Evolutionary conservation across 2,113 vertebrate species (phyloP), one percentile per base, ranked within the genome.

Genomic region (Malurus alboscapulatus): DNA sequence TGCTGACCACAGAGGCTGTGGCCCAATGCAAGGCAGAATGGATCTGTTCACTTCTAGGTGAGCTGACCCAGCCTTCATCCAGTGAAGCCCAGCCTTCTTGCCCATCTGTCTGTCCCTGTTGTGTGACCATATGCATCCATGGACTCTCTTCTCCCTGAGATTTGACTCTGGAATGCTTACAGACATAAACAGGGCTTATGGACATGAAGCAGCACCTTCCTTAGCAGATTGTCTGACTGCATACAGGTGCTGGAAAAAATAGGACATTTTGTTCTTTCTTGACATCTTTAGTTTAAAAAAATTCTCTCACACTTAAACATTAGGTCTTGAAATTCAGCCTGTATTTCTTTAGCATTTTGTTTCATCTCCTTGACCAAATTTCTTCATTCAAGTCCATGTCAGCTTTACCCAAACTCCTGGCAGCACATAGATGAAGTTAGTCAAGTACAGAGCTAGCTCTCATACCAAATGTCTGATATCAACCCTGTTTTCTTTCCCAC

Each of bases 401-500:
- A 78, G 59, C 59, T 94, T 84, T 84, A 74, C 29, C 29, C 51
- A n/a, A 51, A 72, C 53, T 87, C 79, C 77, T 7, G 2, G 77
- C 55, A 62, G 69, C 38, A 48, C 72, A 50, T 42, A 88, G 76
- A 88, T 55, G 71, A 92, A 74, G 26, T 69, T 54, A 94, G 65
- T 59, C 65, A 90, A 95, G n/a, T 67, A 62, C 42, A 62, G 77
- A 58, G 54, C 88, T 90, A 71, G 27, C 51, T 92, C 38, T 92
- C 84, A 86, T 67, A 75, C 75, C 88, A 92, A 92, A 92, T 80
- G 77, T 82, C 85, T 94, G 79, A 83, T 90, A 87, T 69, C 29
- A 58, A 67, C 22, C 51, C 88, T 76, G 78, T 87, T 96, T 95
- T 93, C 84, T 93, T 89, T 94, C 84, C 44, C 89, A 83, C 90